A percentile compares a stretch with the other conserved stretches of the same genome.
phyloP scores from a whole-genome alignment of 2,888 invertebrate genomes.

The Drosophila villosipedis region DNA sequence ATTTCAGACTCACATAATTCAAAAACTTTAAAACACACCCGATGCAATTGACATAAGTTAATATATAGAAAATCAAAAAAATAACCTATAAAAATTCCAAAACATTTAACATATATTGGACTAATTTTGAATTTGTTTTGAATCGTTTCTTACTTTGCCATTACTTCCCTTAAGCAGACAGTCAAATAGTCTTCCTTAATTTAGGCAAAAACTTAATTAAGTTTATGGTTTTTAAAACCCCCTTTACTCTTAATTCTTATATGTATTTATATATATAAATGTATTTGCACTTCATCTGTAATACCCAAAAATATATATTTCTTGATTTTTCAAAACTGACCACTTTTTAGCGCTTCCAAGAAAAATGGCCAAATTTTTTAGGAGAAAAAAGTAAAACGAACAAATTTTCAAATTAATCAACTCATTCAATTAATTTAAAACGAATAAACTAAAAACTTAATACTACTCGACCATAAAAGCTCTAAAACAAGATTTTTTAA shows the following conservation, averaged over 20 bases:
- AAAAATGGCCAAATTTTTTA: conserved; percentile 85
- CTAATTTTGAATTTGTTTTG: conserved; percentile 7
- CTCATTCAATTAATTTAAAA: conserved; percentile 50
- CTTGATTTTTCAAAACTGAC: conserved; percentile 73
- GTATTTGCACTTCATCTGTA: conserved; percentile 22
- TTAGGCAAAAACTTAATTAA: conserved; percentile 59
- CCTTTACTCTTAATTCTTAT: conserved; percentile 3
- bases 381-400: conserved; percentile 54
- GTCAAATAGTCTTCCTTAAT: conserved; percentile 74
- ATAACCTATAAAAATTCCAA: conserved; percentile 8
- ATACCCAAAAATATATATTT: conserved; percentile 30
- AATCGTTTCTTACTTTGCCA: conserved; percentile 29
- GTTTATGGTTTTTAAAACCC: conserved; percentile 43
- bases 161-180: conserved; percentile 56
- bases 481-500: conserved; percentile 34
- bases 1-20: conserved; percentile 54
- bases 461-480: conserved; percentile 42
- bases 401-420: conserved; percentile 44
- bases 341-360: conserved; percentile 85
- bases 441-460: neutral
- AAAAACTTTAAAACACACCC: conserved; percentile 48
- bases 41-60: conserved; percentile 43
- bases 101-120: conserved; percentile 25
- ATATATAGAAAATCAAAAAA: conserved; percentile 20
- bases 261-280: conserved; percentile 3